Evolutionary conservation across 1,140 invertebrate species (phyloP).

Genomic region (Hyphantria cunea): DNA sequence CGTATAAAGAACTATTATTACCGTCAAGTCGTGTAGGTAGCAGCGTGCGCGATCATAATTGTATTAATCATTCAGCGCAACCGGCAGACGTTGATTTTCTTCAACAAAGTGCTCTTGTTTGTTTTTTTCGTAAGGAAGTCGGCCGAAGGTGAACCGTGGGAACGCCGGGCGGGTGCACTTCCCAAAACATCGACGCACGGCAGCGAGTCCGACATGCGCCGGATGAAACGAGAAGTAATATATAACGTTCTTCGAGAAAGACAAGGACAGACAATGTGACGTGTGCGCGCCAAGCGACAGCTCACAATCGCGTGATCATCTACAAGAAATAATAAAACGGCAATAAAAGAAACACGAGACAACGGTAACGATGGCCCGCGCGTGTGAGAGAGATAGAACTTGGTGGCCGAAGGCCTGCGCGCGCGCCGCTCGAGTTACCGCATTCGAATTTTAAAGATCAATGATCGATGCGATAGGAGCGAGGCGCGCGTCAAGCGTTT

Average conservation of each 20-base stretch:
- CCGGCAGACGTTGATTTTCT: slow-evolving; percentile 80
- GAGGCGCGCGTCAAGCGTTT: slow-evolving; percentile 59
- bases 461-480: slow-evolving; percentile 78
- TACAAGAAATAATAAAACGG: slow-evolving; percentile 82
- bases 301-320: slow-evolving; percentile 81
- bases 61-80: slow-evolving; percentile 80
- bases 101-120: slow-evolving; percentile 79
- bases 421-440: slow-evolving; percentile 73
- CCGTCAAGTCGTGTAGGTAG: slow-evolving; percentile 63
- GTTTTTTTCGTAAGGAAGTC: slow-evolving; percentile 81
- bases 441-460: slow-evolving; percentile 80
- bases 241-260: slow-evolving; percentile 15
- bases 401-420: slow-evolving; percentile 52
- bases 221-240: slow-evolving; percentile 52
- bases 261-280: slow-evolving; percentile 61
- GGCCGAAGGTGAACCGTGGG: slow-evolving; percentile 79
- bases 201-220: slow-evolving; percentile 75
- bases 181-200: slow-evolving; percentile 81
- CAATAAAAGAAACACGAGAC: slow-evolving; percentile 80
- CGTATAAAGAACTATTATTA: slow-evolving; percentile 76
- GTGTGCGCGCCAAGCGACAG: slow-evolving; percentile 78
- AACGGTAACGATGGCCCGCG: slow-evolving; percentile 58
- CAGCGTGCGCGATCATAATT: slow-evolving; percentile 76
- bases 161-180: slow-evolving; percentile 80
- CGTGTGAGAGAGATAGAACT: slow-evolving; percentile 57